A percentile compares a stretch with the other conserved stretches of the same genome.
These are phyloP conservation scores for Amiota communis DNA, from an alignment of 2,888 invertebrate genomes.

Conservation along the genomic window DNA sequence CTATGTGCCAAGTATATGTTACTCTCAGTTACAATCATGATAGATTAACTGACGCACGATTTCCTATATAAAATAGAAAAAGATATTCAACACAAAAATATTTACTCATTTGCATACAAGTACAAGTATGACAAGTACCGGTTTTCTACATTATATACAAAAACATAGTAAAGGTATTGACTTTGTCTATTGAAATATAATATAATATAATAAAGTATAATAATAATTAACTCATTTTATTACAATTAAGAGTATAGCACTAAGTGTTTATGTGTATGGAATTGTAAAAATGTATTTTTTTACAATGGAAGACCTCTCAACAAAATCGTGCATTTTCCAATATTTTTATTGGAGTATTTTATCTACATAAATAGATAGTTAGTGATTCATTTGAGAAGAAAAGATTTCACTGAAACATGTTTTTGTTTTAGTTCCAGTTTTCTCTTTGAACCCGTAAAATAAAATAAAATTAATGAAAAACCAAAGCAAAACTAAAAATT, in stretches of 20 bases:
- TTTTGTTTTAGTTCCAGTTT: not conserved
- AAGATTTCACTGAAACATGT: slow-evolving; percentile 3
- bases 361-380: no score
- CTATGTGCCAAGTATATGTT: no score
- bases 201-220: not conserved
- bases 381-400: not conserved
- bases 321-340: no score
- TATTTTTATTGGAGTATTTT: no score
- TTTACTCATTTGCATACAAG: slow-evolving; percentile 60
- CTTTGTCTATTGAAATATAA: slow-evolving; percentile 59
- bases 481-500: not conserved
- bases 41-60: slow-evolving; percentile 63
- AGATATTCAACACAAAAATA: not conserved
- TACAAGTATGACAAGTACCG: slow-evolving; percentile 62
- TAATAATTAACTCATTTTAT: not conserved
- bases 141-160: slow-evolving; percentile 42
- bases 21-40: slow-evolving; percentile 39
- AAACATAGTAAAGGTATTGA: slow-evolving; percentile 28
- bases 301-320: no score
- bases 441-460: no score
- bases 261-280: no score
- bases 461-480: not conserved
- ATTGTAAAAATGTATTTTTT: no score
- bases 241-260: no score
- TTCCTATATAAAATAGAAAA: slow-evolving; percentile 55